phyloP scores from a whole-genome alignment of 2,113 vertebrate species.

The Embiotoca jacksoni region DNA sequence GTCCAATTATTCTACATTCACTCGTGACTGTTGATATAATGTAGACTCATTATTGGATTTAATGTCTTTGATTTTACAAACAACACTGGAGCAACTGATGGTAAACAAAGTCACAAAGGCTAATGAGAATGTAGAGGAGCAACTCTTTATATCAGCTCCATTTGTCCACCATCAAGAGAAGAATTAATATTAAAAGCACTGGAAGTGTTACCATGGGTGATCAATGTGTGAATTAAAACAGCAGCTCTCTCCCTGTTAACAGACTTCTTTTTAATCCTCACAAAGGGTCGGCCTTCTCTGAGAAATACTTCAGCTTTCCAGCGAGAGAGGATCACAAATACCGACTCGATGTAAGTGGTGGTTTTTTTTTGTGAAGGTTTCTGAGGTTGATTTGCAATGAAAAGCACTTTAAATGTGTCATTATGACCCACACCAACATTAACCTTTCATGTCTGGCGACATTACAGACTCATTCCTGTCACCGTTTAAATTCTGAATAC shows the following conservation, averaged over 20 bases:
- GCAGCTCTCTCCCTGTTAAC: not conserved
- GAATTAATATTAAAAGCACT: not conserved
- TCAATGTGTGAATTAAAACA: not conserved
- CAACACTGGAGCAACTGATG: no score
- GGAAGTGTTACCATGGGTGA: not conserved
- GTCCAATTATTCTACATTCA: no score
- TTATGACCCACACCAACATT: not conserved
- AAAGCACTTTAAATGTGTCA: not conserved
- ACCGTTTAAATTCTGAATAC: not conserved
- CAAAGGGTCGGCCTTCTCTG: conserved; percentile 76
- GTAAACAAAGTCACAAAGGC: no score
- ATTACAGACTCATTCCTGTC: no score
- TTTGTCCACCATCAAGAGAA: not conserved
- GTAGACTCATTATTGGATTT: no score
- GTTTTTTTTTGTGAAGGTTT: not conserved
- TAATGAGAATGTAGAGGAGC: not conserved
- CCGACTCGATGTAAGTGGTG: conserved; percentile 9
- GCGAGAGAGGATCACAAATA: conserved; percentile 64
- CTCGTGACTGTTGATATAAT: no score
- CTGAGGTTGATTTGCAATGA: not conserved
- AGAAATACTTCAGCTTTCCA: conserved; percentile 79
- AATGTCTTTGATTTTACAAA: no score
- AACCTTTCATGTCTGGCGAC: not conserved
- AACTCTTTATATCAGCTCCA: not conserved
- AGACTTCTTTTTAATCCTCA: conserved; percentile 2